These are phyloP conservation scores for Eupithecia vulgata DNA, from an alignment of 2,888 invertebrate species.

Conservation along the genomic window DNA sequence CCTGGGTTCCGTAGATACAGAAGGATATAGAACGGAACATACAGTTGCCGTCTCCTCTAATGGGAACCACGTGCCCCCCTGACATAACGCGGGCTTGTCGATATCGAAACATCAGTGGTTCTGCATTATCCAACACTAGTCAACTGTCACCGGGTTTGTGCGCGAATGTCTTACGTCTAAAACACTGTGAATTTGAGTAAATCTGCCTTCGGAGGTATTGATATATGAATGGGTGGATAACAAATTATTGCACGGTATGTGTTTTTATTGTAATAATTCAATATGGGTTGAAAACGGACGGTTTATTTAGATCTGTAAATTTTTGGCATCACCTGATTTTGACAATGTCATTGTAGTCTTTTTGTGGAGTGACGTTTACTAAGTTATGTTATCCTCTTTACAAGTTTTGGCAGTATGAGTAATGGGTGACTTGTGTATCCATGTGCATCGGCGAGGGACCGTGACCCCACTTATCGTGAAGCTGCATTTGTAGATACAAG, in stretches of 20 bases:
- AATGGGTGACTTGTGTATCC: not conserved
- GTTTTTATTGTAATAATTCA: constrained; percentile 2
- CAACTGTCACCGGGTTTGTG: constrained; percentile 26
- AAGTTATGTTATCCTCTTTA: constrained; percentile 24
- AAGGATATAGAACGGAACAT: constrained; percentile 73
- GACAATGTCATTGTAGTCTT: constrained; percentile 27
- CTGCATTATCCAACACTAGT: constrained; percentile 35
- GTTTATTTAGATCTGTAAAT: constrained; percentile 17
- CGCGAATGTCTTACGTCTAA: constrained; percentile 20
- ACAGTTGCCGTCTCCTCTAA: constrained; percentile 75
- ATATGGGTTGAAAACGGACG: constrained; percentile 8
- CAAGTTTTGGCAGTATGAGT: constrained; percentile 3
- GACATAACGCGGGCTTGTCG: constrained; percentile 54
- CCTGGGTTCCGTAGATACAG: constrained; percentile 70
- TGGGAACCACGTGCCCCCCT: constrained; percentile 62
- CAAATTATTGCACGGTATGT: not conserved
- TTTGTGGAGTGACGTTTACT: constrained; percentile 12
- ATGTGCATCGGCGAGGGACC: not conserved
- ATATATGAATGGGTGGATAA: not conserved
- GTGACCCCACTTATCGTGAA: constrained; percentile 1
- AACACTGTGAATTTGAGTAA: not conserved
- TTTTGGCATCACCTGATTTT: constrained; percentile 28
- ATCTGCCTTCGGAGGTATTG: not conserved
- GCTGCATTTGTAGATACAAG: constrained; percentile 1
- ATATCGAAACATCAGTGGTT: constrained; percentile 39